Base-by-base conservation (phyloP, 2,113 vertebrate genomes). In the Cygnus atratus region DNA sequence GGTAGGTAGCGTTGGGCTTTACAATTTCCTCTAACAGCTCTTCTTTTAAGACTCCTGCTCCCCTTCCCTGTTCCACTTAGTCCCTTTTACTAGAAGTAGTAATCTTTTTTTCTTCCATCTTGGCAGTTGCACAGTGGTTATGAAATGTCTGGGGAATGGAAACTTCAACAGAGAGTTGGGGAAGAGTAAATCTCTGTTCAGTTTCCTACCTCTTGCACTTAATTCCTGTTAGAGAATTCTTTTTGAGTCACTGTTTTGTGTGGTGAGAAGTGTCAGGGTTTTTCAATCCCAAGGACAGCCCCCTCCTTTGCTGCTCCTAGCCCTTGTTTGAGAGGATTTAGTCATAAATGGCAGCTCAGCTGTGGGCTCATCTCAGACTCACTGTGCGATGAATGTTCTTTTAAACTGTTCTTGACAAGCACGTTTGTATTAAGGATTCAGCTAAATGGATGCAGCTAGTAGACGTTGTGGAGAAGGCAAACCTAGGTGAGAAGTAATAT, bases 121-220 rank as follows among this genome's bases (percentile, higher is more conserved):
- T 91, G 76, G 62, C 58, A 84, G 58, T 72, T 76, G 41, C 62
- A 74, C 13, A 8, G 72, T 41, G 43, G 61, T 93, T 96, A 88
- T 87, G 86, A 96, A 94, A 93, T 52, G 43, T 37, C 15, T 19
- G 31, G 59, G 61, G 31, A 95, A 90, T 86, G 59, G 54, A 67
- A 74, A 57, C 57, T 63, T 65, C 59, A 88, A 29, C 11, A 52
- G 55, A 81, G n/a, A 72, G 57, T 61, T 43, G 63, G 93, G 39
- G 70, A 84, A 78, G 57, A 52, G 21, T 57, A 84, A 74, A 75
- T 46, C 52, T 84, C 28, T 41, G 15, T 50, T 83, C 61, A 57
- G 11, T 84, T 89, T 37, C 62, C 54, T 48, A 41, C 58, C 20
- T 82, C 11, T 33, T 70, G 70, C 54, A 54, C 35, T 66, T 77